Evolutionary conservation across 2,797 vertebrate genomes (phyloP).

Genomic region (Manis javanica): DNA sequence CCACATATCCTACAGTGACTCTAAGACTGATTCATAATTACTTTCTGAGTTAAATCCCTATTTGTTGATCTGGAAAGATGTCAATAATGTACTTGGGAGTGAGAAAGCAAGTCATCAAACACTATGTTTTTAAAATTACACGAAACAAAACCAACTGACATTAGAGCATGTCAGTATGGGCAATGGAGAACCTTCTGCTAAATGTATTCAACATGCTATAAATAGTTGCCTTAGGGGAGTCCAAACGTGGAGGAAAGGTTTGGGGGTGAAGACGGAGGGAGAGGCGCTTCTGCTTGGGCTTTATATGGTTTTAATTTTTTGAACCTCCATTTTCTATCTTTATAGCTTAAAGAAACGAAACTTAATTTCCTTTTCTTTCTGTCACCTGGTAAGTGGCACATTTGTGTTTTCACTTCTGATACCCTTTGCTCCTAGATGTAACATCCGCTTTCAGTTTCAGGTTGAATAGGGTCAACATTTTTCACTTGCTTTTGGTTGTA

Average conservation of each 20-base stretch:
- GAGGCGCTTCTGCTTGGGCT: neutral
- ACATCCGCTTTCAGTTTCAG: neutral
- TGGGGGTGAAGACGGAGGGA: too few relatives aligned
- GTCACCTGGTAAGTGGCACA: neutral
- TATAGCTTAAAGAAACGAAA: neutral
- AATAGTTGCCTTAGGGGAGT: too few relatives aligned
- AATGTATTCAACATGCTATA: accelerated
- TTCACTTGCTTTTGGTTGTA: neutral
- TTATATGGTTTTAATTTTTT: accelerated
- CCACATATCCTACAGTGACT: accelerated
- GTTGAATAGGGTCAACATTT: neutral
- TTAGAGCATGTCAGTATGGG: accelerated
- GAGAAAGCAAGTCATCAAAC: neutral
- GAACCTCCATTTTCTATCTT: neutral
- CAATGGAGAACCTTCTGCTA: accelerated
- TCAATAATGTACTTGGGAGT: accelerated
- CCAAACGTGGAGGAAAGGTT: neutral
- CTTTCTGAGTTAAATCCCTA: neutral
- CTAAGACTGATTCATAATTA: too few relatives aligned
- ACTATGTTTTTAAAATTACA: neutral
- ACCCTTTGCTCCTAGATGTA: neutral
- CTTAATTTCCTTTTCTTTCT: neutral
- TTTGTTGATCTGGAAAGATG: neutral
- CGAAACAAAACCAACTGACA: accelerated
- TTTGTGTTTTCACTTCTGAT: neutral